These are phyloP conservation scores for Myopa testacea DNA, from an alignment of 2,888 invertebrate genomes.

Conservation along the genomic window DNA sequence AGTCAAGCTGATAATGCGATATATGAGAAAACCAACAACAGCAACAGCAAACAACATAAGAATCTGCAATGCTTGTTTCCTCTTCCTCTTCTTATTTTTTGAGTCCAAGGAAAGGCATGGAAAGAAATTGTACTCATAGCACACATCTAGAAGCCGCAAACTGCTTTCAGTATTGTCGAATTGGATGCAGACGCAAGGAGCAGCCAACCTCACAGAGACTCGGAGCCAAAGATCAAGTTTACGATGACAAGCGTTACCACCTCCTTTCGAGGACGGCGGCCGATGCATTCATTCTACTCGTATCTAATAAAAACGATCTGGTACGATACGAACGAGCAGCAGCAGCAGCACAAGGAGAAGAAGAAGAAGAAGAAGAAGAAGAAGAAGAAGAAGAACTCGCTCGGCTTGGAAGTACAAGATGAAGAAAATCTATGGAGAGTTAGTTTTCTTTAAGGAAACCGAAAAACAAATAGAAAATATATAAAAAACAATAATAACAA, in stretches of 20 bases:
- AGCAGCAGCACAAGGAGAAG: constrained; percentile 24
- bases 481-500: not conserved
- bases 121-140: constrained; percentile 1
- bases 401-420: not conserved
- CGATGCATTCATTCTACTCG: not conserved
- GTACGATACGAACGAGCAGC: constrained; percentile 4
- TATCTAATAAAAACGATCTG: constrained; percentile 12
- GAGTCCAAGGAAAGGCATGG: not conserved
- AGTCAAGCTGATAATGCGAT: not conserved
- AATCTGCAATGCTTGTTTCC: not conserved
- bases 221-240: constrained; percentile 58
- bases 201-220: constrained; percentile 23
- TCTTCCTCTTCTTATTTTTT: not conserved
- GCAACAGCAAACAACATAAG: not conserved
- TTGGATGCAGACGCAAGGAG: constrained; percentile 26
- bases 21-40: constrained; percentile 7
- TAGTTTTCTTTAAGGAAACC: no score
- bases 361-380: constrained; percentile 6
- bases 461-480: constrained; percentile 37
- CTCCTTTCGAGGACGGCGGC: constrained; percentile 51
- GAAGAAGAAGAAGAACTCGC: not conserved
- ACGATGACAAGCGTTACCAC: constrained; percentile 67
- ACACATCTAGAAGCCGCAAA: not conserved
- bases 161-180: no score
- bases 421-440: not conserved